Base-by-base conservation (phyloP, 1,140 invertebrate species). In the Drosophila ogumai region DNA sequence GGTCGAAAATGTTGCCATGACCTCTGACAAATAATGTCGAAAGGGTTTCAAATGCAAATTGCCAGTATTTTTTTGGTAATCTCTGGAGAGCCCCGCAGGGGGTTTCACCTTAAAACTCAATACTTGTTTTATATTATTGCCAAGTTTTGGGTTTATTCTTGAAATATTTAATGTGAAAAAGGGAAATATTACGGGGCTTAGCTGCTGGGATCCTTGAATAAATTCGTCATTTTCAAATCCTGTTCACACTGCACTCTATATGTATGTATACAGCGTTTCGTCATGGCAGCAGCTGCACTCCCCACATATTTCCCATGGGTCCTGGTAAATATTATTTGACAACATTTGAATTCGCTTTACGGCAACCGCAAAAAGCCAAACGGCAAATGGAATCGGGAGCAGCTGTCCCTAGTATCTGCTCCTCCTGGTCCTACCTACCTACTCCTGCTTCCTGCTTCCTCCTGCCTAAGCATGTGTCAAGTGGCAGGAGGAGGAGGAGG, bases 311-410 rank as follows among this genome's bases (percentile, higher is more conserved):
- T 72, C 47, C 55, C 57, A 44, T 25, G 50, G 40, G 17, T 46
- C 40, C 79, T 66, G 66, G 79, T 82, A 87, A 88, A 88, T 88
- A 88, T 88, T 88, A 82, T 87, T 87, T 82, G 82, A 87, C 75
- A 88, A 88, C 67, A 82, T 88, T 82, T 88, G 85, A 67, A 50
- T 46, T 67, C 68, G 69, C 60, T 52, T 31, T 44, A 38, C 55
- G 63, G 63, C 63, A 78, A 65, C 81, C 80, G 72, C 69, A 76
- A 80, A 60, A 82, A 78, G 78, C 60, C 73, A 61, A 86, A 73
- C 46, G 63, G 56, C 75, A 78, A 75, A 57, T 36, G 36, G 32
- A 19, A 36, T 28, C n/a, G 25, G 25, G 13, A 44, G 66, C 38
- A 47, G 38, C 19, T 54, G 34, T 54, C 28, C 41, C 50, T 52